These are phyloP conservation scores for Thaumatotibia leucotreta DNA, from an alignment of 1,140 invertebrate genomes.

Conservation along the genomic window DNA sequence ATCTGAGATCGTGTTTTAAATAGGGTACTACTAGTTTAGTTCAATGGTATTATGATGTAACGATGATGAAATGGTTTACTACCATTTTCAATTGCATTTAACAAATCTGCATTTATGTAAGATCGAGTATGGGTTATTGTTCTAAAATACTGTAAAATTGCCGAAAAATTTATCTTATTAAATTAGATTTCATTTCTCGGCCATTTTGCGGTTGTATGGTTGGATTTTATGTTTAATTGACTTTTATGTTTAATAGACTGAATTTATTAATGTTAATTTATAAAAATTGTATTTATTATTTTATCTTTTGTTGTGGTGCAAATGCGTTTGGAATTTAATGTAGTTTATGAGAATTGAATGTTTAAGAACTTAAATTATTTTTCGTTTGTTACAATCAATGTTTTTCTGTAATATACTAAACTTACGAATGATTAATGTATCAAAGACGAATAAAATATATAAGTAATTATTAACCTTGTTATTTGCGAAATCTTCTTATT, in stretches of 20 bases:
- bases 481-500: too few relatives aligned
- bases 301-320: slow-evolving; percentile 3
- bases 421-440: not conserved
- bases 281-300: slow-evolving; percentile 18
- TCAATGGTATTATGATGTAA: not conserved
- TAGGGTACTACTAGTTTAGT: not conserved
- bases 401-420: slow-evolving; percentile 6
- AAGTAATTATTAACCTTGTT: too few relatives aligned
- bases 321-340: slow-evolving; percentile 11
- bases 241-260: slow-evolving; percentile 44
- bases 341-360: not conserved
- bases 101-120: slow-evolving; percentile 14
- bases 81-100: not conserved
- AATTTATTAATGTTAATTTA: slow-evolving; percentile 58
- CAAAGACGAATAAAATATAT: not conserved
- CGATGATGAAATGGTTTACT: not conserved
- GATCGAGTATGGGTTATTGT: slow-evolving; percentile 17
- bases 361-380: not conserved
- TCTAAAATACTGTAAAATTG: slow-evolving; percentile 43
- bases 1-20: not conserved
- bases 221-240: not conserved
- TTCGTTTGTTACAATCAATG: slow-evolving; percentile 5
- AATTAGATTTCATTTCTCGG: slow-evolving; percentile 31
- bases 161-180: slow-evolving; percentile 32
- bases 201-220: slow-evolving; percentile 38